A percentile compares a stretch with the other conserved stretches of the same genome.
phyloP scores from a whole-genome alignment of 2,113 vertebrate genomes.

The Tichodroma muraria region DNA sequence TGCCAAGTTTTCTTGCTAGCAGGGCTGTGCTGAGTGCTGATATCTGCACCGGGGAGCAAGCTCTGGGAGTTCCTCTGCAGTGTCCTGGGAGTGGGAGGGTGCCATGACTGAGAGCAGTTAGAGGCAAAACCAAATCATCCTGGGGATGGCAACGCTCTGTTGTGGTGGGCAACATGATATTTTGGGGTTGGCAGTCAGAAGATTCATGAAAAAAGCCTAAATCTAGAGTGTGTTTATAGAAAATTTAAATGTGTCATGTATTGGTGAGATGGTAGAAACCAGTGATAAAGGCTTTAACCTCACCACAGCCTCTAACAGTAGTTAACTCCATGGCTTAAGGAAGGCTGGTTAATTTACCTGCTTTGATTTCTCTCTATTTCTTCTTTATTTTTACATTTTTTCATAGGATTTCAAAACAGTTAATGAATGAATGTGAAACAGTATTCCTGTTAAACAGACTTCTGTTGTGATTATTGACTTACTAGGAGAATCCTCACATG shows the following conservation, averaged over 20 bases:
- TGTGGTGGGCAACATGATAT: not conserved
- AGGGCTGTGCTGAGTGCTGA: constrained; percentile 55
- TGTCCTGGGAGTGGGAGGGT: not conserved
- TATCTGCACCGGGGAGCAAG: not conserved
- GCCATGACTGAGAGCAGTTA: not conserved
- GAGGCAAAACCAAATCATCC: not conserved
- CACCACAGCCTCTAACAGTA: not conserved
- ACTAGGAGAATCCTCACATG: not conserved
- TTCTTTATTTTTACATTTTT: not conserved
- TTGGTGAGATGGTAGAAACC: not conserved
- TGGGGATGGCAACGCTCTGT: not conserved
- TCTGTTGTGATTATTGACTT: not conserved
- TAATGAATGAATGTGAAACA: not conserved
- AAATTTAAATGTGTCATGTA: not conserved
- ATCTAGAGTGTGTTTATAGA: not conserved
- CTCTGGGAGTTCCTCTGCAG: constrained; percentile 35
- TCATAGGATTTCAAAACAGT: not conserved
- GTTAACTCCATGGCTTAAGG: not conserved
- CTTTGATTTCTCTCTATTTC: not conserved
- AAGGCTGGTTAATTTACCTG: not conserved
- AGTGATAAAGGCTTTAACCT: not conserved
- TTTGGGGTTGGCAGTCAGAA: not conserved
- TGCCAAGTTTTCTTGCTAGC: constrained; percentile 70
- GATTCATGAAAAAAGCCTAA: not conserved
- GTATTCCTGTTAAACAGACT: not conserved